Base-by-base conservation (phyloP, 2,888 invertebrate genomes). In the Bursaphelenchus okinawaensis region DNA sequence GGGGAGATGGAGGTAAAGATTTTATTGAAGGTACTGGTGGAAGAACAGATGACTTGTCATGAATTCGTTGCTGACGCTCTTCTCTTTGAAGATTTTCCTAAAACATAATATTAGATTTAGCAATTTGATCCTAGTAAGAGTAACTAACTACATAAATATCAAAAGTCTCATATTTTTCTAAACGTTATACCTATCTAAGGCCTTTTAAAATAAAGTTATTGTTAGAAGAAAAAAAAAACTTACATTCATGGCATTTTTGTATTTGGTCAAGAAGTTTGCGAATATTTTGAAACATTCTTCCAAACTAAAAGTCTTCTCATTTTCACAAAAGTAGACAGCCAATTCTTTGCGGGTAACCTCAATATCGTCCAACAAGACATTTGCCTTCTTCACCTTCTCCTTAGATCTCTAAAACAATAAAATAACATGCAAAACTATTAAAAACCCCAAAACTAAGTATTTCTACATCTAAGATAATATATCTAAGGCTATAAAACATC, bases 271-370 rank as follows among this genome's bases (percentile, higher is more conserved):
- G 54, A 80, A 76, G 27, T 74, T 72, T 28, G 68, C 67, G 69
- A 80, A 74, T 26, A 80, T 79, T 66, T 78, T 80, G 62, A 81
- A 68, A 40, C 80, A 78, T 28, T 80, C 80, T 62, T 80, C 79
- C 52, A 77, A 59, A 26, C 75, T 74, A 63, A 80, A 79, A 4
- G 71, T 71, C 19, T 60, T 66, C 55, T 66, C 69, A 50, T 69
- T 63, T 55, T 75, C 75, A 64, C 75, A 75, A 54, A 75, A 77
- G 29, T 74, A 74, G 7, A 55, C 63, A n/a, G 76, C 66, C 24
- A 74, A 57, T 22, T 54, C 55, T 7, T 23, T 29, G 26, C 74
- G 73, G 7, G 31, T 56, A 20, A 31, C 23, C 26, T 75, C 68
- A 20, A 72, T 19, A 6, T 16, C 29, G 24, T 28, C 51, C 8